Base-by-base conservation (phyloP, 2,797 vertebrate species). In the Labeo calbasu region DNA sequence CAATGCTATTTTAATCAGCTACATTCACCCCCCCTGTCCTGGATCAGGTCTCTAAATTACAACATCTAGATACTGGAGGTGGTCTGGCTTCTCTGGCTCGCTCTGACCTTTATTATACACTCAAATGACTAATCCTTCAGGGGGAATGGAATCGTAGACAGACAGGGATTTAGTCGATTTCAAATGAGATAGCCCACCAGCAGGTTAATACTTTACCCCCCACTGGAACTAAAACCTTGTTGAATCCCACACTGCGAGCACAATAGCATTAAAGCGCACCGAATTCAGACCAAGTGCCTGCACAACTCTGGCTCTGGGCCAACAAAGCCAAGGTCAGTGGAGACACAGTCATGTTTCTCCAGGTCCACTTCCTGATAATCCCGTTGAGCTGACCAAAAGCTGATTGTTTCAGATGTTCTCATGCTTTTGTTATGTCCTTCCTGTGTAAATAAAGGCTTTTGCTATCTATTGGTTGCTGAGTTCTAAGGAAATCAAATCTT, bases 51-150 rank as follows among this genome's bases (percentile, higher is more conserved):
- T 87, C 59, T 82, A 85, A 87, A 88, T 86, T 88, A 84, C 85
- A 73, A 84, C 53, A 70, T 82, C 86, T 79, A 70, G 76, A 59
- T 81, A 86, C 72, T 12, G 43, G 78, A 81, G 83, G 70, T 73
- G 77, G 86, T 83, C 61, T 81, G 75, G 85, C 79, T 86, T 87
- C 87, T 83, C 84, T 73, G 63, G 81, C 79, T 86, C 83, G 76
- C 71, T 68, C 65, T 86, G 89, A 90, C 88, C 91, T 90, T 90
- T 89, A 90, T 90, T 90, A 91, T 90, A 86, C 88, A 89, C 89
- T 92, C 86, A 90, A 88, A 91, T 87, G 82, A 86, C 88, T 92
- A 90, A 92, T 92, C 89, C 90, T 86, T 85, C 81, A 82, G 86
- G 86, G 90, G 87, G 82, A 91, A 90, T 88, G 86, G 81, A 90